These are phyloP conservation scores for Drosophila emarginata DNA, from an alignment of 2,888 invertebrate genomes.

Conservation along the genomic window DNA sequence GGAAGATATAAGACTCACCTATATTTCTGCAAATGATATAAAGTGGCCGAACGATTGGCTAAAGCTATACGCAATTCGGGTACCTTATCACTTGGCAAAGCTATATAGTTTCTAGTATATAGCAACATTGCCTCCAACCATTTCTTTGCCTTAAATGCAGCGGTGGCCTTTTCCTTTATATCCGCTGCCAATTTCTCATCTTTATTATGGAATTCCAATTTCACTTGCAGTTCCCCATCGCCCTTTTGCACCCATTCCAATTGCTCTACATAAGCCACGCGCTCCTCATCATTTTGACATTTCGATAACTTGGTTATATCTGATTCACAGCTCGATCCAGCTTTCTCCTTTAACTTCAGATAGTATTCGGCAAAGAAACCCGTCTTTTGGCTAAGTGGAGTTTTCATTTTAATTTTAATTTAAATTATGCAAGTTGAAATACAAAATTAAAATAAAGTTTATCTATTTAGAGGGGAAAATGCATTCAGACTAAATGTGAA, in stretches of 20 bases:
- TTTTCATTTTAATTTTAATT: conserved; percentile 46
- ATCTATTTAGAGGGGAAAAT: conserved; percentile 45
- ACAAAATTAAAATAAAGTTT: conserved; percentile 18
- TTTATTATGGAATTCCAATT: conserved; percentile 83
- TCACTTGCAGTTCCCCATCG: conserved; percentile 83
- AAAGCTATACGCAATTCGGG: conserved; percentile 87
- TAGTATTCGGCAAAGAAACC: conserved; percentile 87
- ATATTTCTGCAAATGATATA: conserved; percentile 87
- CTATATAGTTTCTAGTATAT: conserved; percentile 88
- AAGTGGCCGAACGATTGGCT: conserved; percentile 91
- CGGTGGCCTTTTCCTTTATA: conserved; percentile 88
- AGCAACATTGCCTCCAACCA: conserved; percentile 87
- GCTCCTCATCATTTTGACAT: conserved; percentile 86
- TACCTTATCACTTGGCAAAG: conserved; percentile 86
- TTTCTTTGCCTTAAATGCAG: conserved; percentile 88
- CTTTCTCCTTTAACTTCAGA: conserved; percentile 84
- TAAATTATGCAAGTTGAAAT: conserved; percentile 64
- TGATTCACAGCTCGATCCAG: conserved; percentile 83
- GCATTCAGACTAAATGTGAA: conserved; percentile 59
- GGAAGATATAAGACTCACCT: conserved; percentile 1
- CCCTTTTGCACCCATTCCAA: conserved; percentile 83
- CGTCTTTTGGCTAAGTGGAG: conserved; percentile 73
- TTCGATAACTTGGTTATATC: conserved; percentile 86
- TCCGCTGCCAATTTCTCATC: conserved; percentile 85
- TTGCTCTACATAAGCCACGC: conserved; percentile 85